Evolutionary conservation across 2,888 invertebrate genomes (phyloP).

Genomic region (Hydriomena furcata): DNA sequence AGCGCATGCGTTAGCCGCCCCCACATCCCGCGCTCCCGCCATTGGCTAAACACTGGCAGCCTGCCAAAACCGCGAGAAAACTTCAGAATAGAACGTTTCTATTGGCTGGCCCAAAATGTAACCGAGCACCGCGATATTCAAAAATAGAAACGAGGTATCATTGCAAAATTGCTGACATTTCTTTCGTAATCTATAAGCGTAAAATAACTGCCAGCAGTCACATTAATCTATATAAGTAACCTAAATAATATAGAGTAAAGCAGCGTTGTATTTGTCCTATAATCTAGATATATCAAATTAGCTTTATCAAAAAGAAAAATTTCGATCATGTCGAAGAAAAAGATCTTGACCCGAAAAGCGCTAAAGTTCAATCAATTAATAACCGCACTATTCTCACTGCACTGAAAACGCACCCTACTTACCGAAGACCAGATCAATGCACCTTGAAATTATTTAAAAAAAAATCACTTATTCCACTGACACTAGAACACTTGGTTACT

Average conservation of each 20-base stretch:
- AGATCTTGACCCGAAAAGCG: slow-evolving; percentile 7
- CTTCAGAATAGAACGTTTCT: slow-evolving; percentile 55
- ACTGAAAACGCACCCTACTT: slow-evolving; percentile 59
- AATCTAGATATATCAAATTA: no score
- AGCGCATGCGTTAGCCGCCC: slow-evolving; percentile 57
- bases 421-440: slow-evolving; percentile 62
- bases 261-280: no score
- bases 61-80: slow-evolving; percentile 78
- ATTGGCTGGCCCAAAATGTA: slow-evolving; percentile 70
- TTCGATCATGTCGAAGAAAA: neutral
- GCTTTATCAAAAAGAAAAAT: no score
- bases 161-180: slow-evolving; percentile 47
- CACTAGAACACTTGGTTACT: slow-evolving; percentile 73
- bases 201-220: neutral
- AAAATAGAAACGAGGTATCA: slow-evolving; percentile 72
- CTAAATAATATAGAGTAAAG: neutral
- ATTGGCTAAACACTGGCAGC: slow-evolving; percentile 72
- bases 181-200: neutral
- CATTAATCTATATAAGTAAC: neutral
- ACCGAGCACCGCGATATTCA: slow-evolving; percentile 82
- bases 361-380: slow-evolving; percentile 18
- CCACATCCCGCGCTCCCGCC: slow-evolving; percentile 60
- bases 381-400: slow-evolving; percentile 48
- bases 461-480: slow-evolving; percentile 61
- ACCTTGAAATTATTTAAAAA: slow-evolving; percentile 56